phyloP scores from a whole-genome alignment of 2,113 vertebrate species.

The Alectura lathami region DNA sequence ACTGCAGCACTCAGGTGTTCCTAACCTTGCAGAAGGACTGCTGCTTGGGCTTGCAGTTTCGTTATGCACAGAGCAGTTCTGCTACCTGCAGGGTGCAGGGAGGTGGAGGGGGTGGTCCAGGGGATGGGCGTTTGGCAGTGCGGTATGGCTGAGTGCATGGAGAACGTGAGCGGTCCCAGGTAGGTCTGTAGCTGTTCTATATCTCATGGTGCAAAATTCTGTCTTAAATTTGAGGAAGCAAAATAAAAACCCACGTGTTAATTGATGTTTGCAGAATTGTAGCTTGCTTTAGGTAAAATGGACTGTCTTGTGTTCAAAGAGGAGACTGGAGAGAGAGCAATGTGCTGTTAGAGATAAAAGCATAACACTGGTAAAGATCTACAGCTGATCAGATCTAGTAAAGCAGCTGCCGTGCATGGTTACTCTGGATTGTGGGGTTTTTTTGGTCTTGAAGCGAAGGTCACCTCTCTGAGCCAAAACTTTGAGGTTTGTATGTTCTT shows the following conservation, averaged over 20 bases:
- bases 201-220: background rate
- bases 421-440: background rate
- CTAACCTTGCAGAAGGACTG: background rate
- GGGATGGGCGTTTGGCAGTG: background rate
- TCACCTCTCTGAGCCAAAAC: background rate
- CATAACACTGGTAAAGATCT: background rate
- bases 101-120: background rate
- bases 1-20: rapidly evolving
- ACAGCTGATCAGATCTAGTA: background rate
- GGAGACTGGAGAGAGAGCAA: background rate
- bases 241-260: background rate
- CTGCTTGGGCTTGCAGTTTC: background rate
- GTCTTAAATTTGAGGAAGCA: background rate
- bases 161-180: background rate
- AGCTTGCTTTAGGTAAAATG: background rate
- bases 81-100: background rate
- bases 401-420: background rate
- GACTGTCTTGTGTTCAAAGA: background rate
- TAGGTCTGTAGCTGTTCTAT: background rate
- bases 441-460: background rate
- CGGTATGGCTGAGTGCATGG: background rate
- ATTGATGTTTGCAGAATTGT: background rate
- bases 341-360: background rate
- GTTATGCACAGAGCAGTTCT: background rate
- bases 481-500: background rate